Conservation (phyloP, 2,797 vertebrate genomes). For the Syncerus caffer region DNA sequence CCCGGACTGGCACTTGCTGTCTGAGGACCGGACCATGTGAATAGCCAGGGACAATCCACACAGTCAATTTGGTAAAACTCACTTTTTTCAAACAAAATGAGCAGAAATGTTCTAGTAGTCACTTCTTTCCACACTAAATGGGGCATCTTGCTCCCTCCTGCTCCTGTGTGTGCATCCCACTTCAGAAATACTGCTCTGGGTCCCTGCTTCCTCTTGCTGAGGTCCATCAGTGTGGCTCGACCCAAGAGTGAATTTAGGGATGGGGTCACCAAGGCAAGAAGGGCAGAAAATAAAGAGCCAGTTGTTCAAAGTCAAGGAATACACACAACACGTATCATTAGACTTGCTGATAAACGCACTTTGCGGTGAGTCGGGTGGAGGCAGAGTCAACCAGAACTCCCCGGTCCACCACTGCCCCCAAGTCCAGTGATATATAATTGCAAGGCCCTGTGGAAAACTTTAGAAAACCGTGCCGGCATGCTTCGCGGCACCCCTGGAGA, state of each 20-base stretch:
- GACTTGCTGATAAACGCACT: not conserved
- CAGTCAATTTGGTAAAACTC: not conserved
- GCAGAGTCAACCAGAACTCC: not conserved
- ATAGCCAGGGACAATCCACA: not conserved
- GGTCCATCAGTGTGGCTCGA: not conserved
- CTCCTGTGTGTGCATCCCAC: not conserved
- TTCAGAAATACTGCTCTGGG: not conserved
- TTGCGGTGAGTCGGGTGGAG: not conserved
- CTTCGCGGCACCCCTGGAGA: not conserved
- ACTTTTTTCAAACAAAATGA: not conserved
- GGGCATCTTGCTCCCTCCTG: not conserved
- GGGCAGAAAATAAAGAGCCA: not conserved
- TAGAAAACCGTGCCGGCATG: not conserved
- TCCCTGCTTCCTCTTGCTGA: not conserved
- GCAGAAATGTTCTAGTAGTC: not conserved
- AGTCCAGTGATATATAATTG: not conserved
- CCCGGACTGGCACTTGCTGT: not conserved
- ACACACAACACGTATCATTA: not conserved
- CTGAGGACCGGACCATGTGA: rapidly evolving
- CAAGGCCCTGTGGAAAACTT: not conserved
- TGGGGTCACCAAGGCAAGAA: not conserved
- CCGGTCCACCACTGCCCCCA: too few species aligned
- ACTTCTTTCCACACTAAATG: not conserved
- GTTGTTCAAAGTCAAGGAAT: not conserved
- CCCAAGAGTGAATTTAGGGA: not conserved